Evolutionary conservation across 2,113 vertebrate genomes (phyloP), one percentile per base, ranked within the genome.

Genomic region (Anoura caudifer): DNA sequence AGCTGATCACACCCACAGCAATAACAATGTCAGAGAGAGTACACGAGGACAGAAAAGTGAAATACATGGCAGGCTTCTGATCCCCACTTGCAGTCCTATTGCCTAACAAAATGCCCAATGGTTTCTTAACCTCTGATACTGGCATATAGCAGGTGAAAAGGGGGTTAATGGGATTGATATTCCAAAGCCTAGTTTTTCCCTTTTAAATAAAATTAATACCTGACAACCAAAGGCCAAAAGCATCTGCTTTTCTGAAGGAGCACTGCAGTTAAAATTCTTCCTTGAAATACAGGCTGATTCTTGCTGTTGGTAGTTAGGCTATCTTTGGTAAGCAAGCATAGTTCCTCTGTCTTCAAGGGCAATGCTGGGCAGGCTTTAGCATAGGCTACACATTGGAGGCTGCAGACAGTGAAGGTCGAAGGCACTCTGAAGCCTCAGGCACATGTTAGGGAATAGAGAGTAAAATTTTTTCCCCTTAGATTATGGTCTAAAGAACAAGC

Each of bases 191-290:
- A 45, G 73, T 26, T 84, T 88, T 63, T 73, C 36, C 6, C 52
- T 80, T 96, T 94, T n/a, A 85, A 85, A 84, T 61, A 92, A 91
- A 95, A 87, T 70, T 41, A 97, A 75, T 16, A 76, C 16, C 43
- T 77, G n/a, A 81, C 15, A 47, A 15, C 14, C 10, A 94, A 81
- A 86, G 65, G 47, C 22, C 36, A 82, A 82, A 87, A 11, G 38
- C 75, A 70, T 83, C 84, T 28, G 52, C 43, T 69, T 95, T 89
- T 83, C 61, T 70, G 63, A 67, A 47, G 72, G 41, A 82, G 16
- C 13, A 83, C 19, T 76, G 28, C 4, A 17, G 38, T n/a, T 75
- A 82, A 87, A 70, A 61, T 61, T 92, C 82, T 87, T 84, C 52
- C 76, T 17, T 85, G 41, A 96, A 90, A 43, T 19, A 31, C 4